Evolutionary conservation across 53 echinoderm and acorn worm genomes (phyloP).

Genomic region (Arbacia lixula): DNA sequence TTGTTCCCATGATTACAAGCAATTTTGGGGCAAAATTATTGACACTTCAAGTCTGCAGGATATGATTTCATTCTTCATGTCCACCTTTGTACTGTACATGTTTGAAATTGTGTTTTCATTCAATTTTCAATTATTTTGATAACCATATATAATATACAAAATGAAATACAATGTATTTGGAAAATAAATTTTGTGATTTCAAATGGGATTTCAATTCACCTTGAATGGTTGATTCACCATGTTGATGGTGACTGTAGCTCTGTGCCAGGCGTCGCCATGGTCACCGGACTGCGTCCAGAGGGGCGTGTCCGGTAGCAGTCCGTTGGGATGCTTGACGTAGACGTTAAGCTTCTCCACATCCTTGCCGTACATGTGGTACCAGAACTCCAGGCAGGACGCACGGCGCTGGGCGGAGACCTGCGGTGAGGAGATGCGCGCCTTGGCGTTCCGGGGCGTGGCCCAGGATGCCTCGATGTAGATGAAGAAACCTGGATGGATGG

Average conservation of each 20-base stretch:
- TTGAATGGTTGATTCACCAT: conserved; percentile 46
- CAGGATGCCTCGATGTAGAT: conserved; percentile 62
- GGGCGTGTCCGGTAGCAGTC: conserved; percentile 32
- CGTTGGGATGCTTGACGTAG: conserved; percentile 53
- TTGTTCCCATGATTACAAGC: no score
- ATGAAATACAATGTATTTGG: no score
- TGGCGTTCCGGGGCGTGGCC: conserved; percentile 12
- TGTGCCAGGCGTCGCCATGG: conserved; percentile 69
- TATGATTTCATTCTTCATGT: no score
- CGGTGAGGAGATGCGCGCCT: conserved; percentile 66
- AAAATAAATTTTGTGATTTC: no score
- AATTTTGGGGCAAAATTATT: no score
- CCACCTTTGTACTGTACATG: no score
- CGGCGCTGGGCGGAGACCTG: conserved; percentile 44
- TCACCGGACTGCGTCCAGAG: conserved; percentile 56
- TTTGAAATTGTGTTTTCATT: no score
- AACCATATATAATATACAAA: no score
- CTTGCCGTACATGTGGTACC: conserved; percentile 80
- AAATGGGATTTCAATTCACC: no score
- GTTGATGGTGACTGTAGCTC: conserved; percentile 61
- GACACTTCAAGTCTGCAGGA: no score
- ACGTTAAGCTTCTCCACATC: conserved; percentile 71
- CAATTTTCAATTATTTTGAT: no score
- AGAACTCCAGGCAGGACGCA: conserved; percentile 74
- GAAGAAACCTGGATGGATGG: conserved; percentile 68